A percentile compares a stretch with the other conserved stretches of the same genome.
phyloP scores from a whole-genome alignment of 1,140 invertebrate genomes.

The Drosophila equinoxialis region DNA sequence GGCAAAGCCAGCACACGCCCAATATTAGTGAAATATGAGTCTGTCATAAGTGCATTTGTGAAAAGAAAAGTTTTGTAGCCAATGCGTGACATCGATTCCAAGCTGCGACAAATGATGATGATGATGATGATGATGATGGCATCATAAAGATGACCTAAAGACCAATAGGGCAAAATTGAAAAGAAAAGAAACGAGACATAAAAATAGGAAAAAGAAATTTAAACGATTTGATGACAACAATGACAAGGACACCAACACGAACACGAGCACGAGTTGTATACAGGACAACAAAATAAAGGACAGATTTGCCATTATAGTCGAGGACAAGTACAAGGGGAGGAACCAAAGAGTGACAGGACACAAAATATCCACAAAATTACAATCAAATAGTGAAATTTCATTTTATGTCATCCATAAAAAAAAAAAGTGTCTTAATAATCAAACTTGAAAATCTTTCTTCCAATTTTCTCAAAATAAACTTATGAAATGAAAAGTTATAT shows the following conservation, averaged over 20 bases:
- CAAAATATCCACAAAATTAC: not conserved
- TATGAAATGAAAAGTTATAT: no score
- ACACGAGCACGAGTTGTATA: slow-evolving; percentile 4
- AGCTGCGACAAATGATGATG: slow-evolving; percentile 3
- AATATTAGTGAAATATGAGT: slow-evolving; percentile 1
- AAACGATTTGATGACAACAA: slow-evolving; percentile 49
- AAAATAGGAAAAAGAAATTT: slow-evolving; percentile 28
- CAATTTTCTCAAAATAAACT: no score
- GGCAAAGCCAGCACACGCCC: not conserved
- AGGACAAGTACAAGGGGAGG: not conserved
- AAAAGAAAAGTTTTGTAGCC: not conserved
- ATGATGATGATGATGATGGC: slow-evolving; percentile 5
- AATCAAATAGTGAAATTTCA: not conserved
- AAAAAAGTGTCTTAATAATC: not conserved
- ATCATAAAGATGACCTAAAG: slow-evolving; percentile 12
- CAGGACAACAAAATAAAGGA: slow-evolving; percentile 30
- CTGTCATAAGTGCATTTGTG: slow-evolving; percentile 4
- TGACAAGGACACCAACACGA: slow-evolving; percentile 32
- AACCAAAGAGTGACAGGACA: not conserved
- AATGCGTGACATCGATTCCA: slow-evolving; percentile 11
- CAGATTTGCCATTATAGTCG: slow-evolving; percentile 3
- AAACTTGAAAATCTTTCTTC: not conserved
- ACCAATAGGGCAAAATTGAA: slow-evolving; percentile 30
- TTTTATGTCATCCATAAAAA: not conserved
- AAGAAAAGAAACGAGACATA: slow-evolving; percentile 10